Conservation (phyloP, 2,797 vertebrate species). For the Brachymystax lenok region DNA sequence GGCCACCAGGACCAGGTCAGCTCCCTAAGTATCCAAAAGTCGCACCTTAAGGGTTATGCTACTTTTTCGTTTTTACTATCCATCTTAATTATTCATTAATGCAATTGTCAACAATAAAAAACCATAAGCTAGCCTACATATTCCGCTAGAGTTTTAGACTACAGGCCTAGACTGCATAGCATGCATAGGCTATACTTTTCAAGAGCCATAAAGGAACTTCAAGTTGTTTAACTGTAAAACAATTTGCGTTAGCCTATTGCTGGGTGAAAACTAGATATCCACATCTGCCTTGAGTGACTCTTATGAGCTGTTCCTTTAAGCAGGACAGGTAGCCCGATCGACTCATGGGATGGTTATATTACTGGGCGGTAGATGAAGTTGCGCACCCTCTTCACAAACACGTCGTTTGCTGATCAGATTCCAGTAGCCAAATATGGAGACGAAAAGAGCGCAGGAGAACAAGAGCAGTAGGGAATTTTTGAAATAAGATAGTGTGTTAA, state of each 20-base stretch:
- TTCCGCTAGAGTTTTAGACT: too few species aligned
- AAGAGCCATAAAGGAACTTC: neutral
- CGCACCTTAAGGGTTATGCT: too few species aligned
- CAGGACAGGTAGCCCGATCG: slow-evolving; percentile 57
- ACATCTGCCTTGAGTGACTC: neutral
- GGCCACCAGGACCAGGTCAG: neutral
- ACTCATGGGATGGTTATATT: slow-evolving; percentile 73
- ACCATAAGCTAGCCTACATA: too few species aligned
- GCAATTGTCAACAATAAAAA: too few species aligned
- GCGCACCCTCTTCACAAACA: slow-evolving; percentile 68
- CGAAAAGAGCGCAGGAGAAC: slow-evolving; percentile 20
- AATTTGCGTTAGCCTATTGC: neutral
- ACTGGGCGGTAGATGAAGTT: slow-evolving; percentile 81
- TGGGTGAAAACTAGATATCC: neutral
- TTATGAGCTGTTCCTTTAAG: slow-evolving; percentile 58
- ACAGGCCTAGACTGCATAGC: too few species aligned
- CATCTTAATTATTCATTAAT: too few species aligned
- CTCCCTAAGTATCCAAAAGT: neutral
- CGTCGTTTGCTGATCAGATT: slow-evolving; percentile 17
- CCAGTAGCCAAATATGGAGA: slow-evolving; percentile 42
- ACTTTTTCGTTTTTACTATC: too few species aligned
- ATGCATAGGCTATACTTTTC: neutral
- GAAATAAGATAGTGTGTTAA: neutral
- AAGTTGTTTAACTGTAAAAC: neutral
- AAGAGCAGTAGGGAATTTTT: slow-evolving; percentile 18